These are phyloP conservation scores for Sarcophaga bullata DNA, from an alignment of 1,140 invertebrate species.

Conservation along the genomic window DNA sequence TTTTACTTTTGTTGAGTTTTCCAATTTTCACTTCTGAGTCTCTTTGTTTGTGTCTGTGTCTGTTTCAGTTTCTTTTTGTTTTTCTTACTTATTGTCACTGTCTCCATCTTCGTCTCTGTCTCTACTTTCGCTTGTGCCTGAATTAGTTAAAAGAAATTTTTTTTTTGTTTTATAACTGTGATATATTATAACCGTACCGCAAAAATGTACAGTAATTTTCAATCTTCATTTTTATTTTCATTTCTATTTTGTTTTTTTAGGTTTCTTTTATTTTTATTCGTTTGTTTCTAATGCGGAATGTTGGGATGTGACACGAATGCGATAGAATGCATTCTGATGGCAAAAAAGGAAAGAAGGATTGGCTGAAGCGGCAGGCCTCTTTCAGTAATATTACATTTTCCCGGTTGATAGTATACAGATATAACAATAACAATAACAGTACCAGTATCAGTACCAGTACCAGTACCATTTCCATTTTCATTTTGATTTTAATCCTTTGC, in stretches of 20 bases:
- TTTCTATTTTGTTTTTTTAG: not conserved
- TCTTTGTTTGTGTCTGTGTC: not conserved
- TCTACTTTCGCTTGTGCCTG: too few species aligned
- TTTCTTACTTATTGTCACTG: too few species aligned
- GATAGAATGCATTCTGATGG: not conserved
- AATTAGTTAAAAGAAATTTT: too few species aligned
- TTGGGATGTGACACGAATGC: not conserved
- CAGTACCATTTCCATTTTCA: not conserved
- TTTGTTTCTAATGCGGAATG: not conserved
- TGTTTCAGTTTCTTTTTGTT: not conserved
- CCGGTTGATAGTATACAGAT: conserved; percentile 15
- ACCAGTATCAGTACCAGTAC: too few species aligned
- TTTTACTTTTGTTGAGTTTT: not conserved
- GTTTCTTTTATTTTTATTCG: not conserved
- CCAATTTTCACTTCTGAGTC: not conserved
- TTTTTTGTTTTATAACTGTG: not conserved
- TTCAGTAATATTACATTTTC: conserved; percentile 27
- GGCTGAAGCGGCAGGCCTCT: not conserved
- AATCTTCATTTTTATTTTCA: too few species aligned
- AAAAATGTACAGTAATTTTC: conserved; percentile 18
- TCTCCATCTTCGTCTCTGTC: too few species aligned
- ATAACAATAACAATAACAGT: not conserved
- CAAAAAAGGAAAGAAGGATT: not conserved
- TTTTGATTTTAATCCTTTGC: conserved; percentile 7
- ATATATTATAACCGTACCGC: not conserved